Base-by-base conservation (phyloP, 2,113 vertebrate genomes). In the Hippocampus comes region DNA sequence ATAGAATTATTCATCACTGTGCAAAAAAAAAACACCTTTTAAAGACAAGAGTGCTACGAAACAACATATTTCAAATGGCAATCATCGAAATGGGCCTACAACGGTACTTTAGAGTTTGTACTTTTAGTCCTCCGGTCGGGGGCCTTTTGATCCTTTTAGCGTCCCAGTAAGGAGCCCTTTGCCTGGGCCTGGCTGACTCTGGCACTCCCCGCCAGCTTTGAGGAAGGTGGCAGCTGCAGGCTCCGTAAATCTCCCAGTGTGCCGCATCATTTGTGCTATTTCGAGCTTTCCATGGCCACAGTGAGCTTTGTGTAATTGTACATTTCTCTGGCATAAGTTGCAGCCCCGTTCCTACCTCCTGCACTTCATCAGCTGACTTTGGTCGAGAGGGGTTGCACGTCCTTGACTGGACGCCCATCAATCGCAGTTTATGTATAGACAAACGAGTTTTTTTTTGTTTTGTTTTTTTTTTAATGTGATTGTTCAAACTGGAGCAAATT, bases 1-100 rank as follows among this genome's bases (percentile, higher is more conserved):
- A 80, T 65, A 68, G 69, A 86, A 89, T 83, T 75, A 90, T 90
- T 89, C 68, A 86, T 78, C 34, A 66, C 30, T 41, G 34, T 2
- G 56, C 23, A 11, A 27, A 17, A 20, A 27, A 27, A 25, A 59
- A 15, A 59, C 4, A 15, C 10, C 2, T 23, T 11, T 21, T 10
- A 17, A 79, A 59, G 56, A 75, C 25, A 69, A 21, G 25, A 73
- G 81, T 81, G 74, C 70, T 38, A 67, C 56, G 5, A 57, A 57
- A 57, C 23, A 57, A 57, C 23, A n/a, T 1, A 56, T 56, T 56
- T 56, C 8, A 56, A 56, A 56, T 56, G 53, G n/a, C 53, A 56
- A 56, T 23, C 53, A 55, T n/a, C 20, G 1, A 55, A 55, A 55
- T 55, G 9, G 53, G 49, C 49, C 49, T 6, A 20, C 49, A 18